Evolutionary conservation across 2,113 vertebrate genomes (phyloP).

Genomic region (Eptesicus fuscus): DNA sequence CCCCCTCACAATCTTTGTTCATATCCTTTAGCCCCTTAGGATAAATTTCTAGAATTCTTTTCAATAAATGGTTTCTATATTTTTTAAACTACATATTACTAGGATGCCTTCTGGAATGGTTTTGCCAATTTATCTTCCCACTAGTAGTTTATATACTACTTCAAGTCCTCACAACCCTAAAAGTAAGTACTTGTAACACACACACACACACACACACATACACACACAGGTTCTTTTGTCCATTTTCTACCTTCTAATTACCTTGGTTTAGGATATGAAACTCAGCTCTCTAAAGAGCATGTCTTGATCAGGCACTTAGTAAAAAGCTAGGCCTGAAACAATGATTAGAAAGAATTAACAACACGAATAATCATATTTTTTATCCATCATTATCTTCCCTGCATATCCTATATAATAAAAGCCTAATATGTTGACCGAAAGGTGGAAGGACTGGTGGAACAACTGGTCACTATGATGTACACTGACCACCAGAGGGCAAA

Average conservation of each 20-base stretch:
- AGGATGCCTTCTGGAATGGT: not conserved
- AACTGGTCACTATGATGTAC: no score
- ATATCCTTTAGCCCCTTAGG: not conserved
- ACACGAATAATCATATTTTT: not conserved
- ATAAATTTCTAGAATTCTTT: not conserved
- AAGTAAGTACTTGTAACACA: not conserved
- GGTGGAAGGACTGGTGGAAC: no score
- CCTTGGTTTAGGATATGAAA: not conserved
- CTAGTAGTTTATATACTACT: not conserved
- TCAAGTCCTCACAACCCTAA: not conserved
- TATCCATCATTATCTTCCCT: not conserved
- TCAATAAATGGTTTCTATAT: not conserved
- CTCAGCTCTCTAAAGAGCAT: not conserved
- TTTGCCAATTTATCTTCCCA: not conserved
- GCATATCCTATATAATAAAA: not conserved
- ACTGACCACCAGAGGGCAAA: no score
- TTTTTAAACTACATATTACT: not conserved
- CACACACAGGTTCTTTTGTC: not conserved
- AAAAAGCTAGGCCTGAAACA: not conserved
- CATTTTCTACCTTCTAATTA: not conserved
- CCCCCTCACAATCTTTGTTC: not conserved
- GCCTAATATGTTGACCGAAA: no score
- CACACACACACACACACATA: not conserved
- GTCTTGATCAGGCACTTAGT: not conserved
- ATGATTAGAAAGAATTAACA: not conserved